Conservation (phyloP, 2,888 invertebrate species). For the Drosophila neotestacea region DNA sequence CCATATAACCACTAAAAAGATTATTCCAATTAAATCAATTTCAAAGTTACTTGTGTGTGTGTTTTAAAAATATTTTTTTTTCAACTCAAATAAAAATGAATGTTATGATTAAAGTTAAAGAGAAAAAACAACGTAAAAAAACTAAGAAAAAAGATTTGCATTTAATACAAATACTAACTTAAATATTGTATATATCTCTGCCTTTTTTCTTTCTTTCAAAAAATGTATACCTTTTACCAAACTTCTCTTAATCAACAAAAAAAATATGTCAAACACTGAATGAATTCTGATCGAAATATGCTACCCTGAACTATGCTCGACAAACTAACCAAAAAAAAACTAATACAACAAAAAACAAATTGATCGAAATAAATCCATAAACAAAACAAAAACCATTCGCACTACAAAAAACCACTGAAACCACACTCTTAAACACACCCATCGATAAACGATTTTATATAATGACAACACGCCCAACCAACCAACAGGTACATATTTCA, state of each 20-base stretch:
- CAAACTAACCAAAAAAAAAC: conserved; percentile 39
- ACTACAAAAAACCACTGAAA: conserved; percentile 46
- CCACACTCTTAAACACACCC: conserved; percentile 39
- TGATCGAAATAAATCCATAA: conserved; percentile 38
- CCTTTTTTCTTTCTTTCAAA: conserved; percentile 72
- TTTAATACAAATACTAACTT: conserved; percentile 68
- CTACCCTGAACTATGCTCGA: conserved; percentile 75
- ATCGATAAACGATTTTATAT: conserved; percentile 58
- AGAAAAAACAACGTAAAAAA: conserved; percentile 28
- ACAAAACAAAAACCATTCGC: conserved; percentile 50
- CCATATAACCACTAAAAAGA: conserved; percentile 41
- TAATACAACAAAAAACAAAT: conserved; percentile 34
- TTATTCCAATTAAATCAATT: conserved; percentile 44
- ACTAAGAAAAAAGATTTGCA: conserved; percentile 49
- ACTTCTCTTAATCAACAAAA: conserved; percentile 49
- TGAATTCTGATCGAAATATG: conserved; percentile 72
- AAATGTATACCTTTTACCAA: conserved; percentile 63
- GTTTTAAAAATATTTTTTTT: conserved; percentile 47
- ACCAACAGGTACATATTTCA: conserved; percentile 96
- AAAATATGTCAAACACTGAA: conserved; percentile 58
- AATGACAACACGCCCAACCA: conserved; percentile 84
- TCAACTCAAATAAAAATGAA: conserved; percentile 38
- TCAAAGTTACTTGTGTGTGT: conserved; percentile 68
- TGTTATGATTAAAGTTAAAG: conserved; percentile 34
- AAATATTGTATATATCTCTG: conserved; percentile 80